These are phyloP conservation scores for Anolis apletophallus DNA, from an alignment of 2,797 vertebrate species.

Conservation along the genomic window DNA sequence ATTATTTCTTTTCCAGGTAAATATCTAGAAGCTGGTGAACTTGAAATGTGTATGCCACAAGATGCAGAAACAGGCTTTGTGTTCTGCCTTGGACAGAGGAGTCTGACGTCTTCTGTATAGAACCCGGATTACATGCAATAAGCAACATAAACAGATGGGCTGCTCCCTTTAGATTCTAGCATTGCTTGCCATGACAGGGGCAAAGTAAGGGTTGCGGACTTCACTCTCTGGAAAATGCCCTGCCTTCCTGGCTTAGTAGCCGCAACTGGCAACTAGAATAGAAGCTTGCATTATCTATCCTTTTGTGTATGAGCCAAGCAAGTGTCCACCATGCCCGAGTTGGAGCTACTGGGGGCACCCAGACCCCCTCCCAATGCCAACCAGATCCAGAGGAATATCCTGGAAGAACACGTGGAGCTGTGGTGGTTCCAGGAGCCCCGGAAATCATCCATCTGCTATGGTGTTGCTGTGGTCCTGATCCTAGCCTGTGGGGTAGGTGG, in stretches of 20 bases:
- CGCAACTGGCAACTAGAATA: neutral
- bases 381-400: slow-evolving; percentile 86
- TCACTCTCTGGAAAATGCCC: neutral
- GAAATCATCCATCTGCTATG: slow-evolving; percentile 91
- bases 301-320: neutral
- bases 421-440: slow-evolving; percentile 97
- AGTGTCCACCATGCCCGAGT: slow-evolving; percentile 82
- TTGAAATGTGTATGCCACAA: neutral
- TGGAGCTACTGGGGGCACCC: slow-evolving; percentile 80
- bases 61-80: neutral
- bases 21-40: neutral
- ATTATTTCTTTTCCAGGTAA: slow-evolving; percentile 20
- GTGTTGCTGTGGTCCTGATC: slow-evolving; percentile 88
- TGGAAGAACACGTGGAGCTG: slow-evolving; percentile 96
- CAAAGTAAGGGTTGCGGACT: neutral
- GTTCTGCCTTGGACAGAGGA: neutral
- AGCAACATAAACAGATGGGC: neutral
- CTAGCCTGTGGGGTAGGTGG: slow-evolving; percentile 91
- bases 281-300: neutral
- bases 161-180: neutral
- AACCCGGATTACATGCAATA: neutral
- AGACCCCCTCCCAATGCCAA: slow-evolving; percentile 78
- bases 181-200: neutral
- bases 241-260: neutral
- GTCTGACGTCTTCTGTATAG: neutral